phyloP scores from a whole-genome alignment of 2,113 vertebrate species.

The Gnathonemus echidnorhynchus region DNA sequence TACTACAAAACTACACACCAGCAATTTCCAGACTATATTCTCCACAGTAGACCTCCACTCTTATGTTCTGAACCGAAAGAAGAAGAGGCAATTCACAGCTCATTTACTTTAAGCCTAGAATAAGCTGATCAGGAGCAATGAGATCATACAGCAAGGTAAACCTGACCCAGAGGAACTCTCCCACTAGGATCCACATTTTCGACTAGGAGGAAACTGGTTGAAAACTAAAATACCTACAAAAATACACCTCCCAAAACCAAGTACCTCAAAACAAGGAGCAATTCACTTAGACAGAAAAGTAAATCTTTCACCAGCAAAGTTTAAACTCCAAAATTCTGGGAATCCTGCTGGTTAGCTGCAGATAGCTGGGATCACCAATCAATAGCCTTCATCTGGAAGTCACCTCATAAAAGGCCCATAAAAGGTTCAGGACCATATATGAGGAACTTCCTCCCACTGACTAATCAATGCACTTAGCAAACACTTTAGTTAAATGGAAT shows the following conservation, averaged over 20 bases:
- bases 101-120: not conserved
- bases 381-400: not conserved
- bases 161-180: not conserved
- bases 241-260: not conserved
- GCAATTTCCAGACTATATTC: not conserved
- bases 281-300: not conserved
- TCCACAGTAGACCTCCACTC: not conserved
- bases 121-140: not conserved
- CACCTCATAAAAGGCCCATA: not conserved
- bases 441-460: not conserved
- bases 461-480: not conserved
- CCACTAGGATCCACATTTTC: not conserved
- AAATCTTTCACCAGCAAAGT: not conserved
- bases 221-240: not conserved
- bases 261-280: not conserved
- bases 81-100: not conserved
- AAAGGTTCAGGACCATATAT: not conserved
- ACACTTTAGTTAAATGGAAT: not conserved
- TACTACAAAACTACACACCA: not conserved
- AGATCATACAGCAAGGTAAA: not conserved
- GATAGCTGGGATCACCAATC: not conserved
- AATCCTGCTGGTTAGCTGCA: not conserved
- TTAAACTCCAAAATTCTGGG: not conserved
- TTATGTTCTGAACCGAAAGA: not conserved
- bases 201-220: not conserved